These are phyloP conservation scores for Ceratitis capitata DNA, from an alignment of 1,140 invertebrate genomes.

Conservation along the genomic window DNA sequence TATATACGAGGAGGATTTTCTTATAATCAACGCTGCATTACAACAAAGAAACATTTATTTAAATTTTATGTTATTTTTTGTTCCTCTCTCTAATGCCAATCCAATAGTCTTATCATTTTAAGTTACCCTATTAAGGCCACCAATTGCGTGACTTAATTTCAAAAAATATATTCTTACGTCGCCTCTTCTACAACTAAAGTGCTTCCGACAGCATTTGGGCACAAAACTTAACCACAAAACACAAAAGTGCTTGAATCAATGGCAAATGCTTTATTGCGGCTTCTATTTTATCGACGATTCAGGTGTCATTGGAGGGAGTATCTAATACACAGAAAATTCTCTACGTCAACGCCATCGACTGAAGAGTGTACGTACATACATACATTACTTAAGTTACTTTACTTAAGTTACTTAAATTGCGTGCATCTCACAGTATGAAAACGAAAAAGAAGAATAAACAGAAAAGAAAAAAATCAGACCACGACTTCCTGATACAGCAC, in stretches of 20 bases:
- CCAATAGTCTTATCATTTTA: not conserved
- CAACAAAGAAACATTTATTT: not conserved
- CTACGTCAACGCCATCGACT: too few relatives aligned
- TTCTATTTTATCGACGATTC: conserved; percentile 7
- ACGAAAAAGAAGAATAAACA: too few relatives aligned
- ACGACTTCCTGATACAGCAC: not conserved
- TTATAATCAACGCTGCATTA: too few relatives aligned
- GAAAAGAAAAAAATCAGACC: not conserved
- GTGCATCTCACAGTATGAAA: not conserved
- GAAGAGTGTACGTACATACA: not conserved
- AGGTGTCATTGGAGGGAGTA: not conserved
- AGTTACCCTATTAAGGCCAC: not conserved
- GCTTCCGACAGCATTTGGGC: not conserved
- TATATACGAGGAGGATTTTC: too few relatives aligned
- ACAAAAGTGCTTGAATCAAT: not conserved
- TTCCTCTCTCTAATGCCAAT: not conserved
- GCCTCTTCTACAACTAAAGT: not conserved
- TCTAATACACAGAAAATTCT: too few relatives aligned
- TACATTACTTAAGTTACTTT: not conserved
- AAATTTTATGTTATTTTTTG: not conserved
- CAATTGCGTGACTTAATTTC: not conserved
- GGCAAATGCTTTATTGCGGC: conserved; percentile 19
- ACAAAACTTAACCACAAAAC: not conserved
- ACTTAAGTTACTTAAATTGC: not conserved
- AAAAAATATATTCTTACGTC: not conserved